Percentiles rank a stretch among this genome's conserved stretches.
Conservation (phyloP, 2,113 vertebrate species). For the Dolichotis patagonum region DNA sequence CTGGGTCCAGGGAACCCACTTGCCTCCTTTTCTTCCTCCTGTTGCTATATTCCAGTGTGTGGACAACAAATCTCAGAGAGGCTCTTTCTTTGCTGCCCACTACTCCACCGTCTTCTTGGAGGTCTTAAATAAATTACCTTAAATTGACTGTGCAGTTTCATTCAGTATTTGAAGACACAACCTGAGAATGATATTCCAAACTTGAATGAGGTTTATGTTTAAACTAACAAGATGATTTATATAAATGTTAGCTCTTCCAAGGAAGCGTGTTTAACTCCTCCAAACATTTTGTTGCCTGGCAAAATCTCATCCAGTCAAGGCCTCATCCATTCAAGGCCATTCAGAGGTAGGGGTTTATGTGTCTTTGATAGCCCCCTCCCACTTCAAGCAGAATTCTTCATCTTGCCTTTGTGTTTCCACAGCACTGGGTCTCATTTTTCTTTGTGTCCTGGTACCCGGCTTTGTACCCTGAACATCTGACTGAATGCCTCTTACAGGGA, state of each 20-base stretch:
- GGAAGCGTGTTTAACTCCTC: background rate
- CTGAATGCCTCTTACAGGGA: background rate
- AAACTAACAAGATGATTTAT: background rate
- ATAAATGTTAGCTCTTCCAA: constrained; percentile 17
- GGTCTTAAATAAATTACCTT: constrained; percentile 36
- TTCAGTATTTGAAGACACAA: background rate
- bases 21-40: background rate
- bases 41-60: background rate
- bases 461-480: background rate
- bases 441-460: too few species aligned
- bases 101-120: background rate
- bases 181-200: background rate
- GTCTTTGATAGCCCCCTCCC: too few species aligned
- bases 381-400: background rate
- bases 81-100: background rate
- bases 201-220: background rate
- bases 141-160: background rate
- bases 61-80: background rate
- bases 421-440: background rate
- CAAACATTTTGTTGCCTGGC: background rate
- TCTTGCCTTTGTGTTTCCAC: background rate
- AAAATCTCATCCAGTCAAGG: background rate
- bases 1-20: background rate
- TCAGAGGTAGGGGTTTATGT: background rate
- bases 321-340: background rate